A percentile compares a stretch with the other conserved stretches of the same genome.
phyloP scores from a whole-genome alignment of 1,140 invertebrate species.

The Hetaerina americana region DNA sequence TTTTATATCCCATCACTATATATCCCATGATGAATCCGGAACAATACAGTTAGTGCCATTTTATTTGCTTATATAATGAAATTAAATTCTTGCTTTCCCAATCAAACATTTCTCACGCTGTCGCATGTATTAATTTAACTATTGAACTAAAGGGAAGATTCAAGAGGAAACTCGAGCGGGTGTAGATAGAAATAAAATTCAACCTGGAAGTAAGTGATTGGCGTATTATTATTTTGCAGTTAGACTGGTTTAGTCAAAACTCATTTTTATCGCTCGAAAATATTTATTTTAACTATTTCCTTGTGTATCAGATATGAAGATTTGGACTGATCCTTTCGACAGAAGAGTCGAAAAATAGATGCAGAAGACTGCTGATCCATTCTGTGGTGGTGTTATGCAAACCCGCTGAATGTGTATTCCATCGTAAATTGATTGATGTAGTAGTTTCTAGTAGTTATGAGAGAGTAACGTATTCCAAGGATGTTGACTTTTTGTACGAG shows the following conservation, averaged over 20 bases:
- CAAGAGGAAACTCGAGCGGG: conserved; percentile 36
- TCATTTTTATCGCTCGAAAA: background rate
- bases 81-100: conserved; percentile 11
- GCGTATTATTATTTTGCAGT: background rate
- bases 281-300: conserved; percentile 10
- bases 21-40: conserved; percentile 48
- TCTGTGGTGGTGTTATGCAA: too few species aligned
- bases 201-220: conserved; percentile 48
- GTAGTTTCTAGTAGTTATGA: too few species aligned
- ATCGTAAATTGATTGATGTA: too few species aligned
- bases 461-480: too few species aligned
- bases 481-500: too few species aligned
- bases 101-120: conserved; percentile 8
- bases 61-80: conserved; percentile 1
- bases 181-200: conserved; percentile 47
- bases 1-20: conserved; percentile 47
- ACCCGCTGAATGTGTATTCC: too few species aligned
- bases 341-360: conserved; percentile 29
- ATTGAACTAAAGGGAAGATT: conserved; percentile 39
- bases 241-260: background rate
- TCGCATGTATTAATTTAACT: conserved; percentile 1
- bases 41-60: conserved; percentile 40
- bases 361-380: too few species aligned
- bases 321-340: conserved; percentile 53
- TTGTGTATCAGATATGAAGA: conserved; percentile 51